Evolutionary conservation across 1,140 invertebrate species (phyloP), one percentile per base, ranked within the genome.

Genomic region (Aphis craccivora): DNA sequence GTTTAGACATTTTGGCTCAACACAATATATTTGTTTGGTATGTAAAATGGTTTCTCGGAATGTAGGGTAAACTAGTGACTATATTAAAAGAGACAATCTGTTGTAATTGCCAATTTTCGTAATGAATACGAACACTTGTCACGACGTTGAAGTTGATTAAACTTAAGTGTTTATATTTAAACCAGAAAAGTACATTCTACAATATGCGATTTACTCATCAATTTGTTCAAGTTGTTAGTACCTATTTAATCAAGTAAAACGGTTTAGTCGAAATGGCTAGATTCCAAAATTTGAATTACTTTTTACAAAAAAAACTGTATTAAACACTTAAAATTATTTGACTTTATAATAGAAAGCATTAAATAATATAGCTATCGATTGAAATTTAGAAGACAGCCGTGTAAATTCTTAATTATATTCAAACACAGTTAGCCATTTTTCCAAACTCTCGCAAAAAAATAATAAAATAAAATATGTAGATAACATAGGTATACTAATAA

Each of bases 211-310:
- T 45, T 86, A 86, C 40, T 84, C 37, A 43, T 86, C 40, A 86
- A 86, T 86, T 86, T 35, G 45, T 51, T 88, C 2, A 20, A 88
- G 86, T 51, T 23, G 45, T 88, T 51, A 45, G 86, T 48, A 76
- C 60, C 30, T 76, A 48, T 87, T 87, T 87, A 87, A 87, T 87
- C 43, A 45, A 48, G 25, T 87, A 87, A 87, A 87, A 87, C 25
- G 30, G 18, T n/a, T 45, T 30, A 18, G 86, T 45, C 8, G 43
- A 4, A 87, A 87, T 87, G 86, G 86, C 86, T 87, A 5, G 43
- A 87, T 87, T 87, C 86, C 43, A 87, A 86, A 45, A 40, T n/a
- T 86, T 14, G 23, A 86, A 37, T 45, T 30, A 40, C 11, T 86
- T 45, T 30, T 3, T 43, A 45, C 6, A 45, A 40, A 30, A 86